Base-by-base conservation (phyloP, 2,888 invertebrate genomes). In the Ctenicera cuprea region DNA sequence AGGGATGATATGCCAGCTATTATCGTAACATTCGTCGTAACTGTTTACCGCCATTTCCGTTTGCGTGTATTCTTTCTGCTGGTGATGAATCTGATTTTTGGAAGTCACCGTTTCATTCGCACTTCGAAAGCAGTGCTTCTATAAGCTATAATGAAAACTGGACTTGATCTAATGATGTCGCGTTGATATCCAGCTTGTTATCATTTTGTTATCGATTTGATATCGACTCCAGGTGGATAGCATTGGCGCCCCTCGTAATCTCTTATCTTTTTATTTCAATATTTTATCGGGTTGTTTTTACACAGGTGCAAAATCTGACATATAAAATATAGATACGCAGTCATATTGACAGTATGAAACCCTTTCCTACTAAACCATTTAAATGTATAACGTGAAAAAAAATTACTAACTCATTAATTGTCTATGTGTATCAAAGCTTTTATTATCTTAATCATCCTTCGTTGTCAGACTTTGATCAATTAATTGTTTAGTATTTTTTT, bases 1-100 rank as follows among this genome's bases (percentile, higher is more conserved):
- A 9, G 93, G 93, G 79, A 92, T 90, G 79, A 92, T 90, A 73
- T 92, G 90, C 93, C 93, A 93, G 82, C 90, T 90, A 80, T 90
- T 89, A 81, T 93, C 93, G 83, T 90, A 90, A 82, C 91, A 92
- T 71, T 90, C 90, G 75, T 90, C 89, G 80, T 92, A 92, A 54
- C 85, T 85, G 82, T 89, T 90, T 66, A 87, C 89, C 86, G 90
- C 89, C 90, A 90, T 91, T 87, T 89, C 89, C 16, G 33, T 14
- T 48, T 2, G 8, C n/a, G 37, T 33, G 2, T 5, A 5, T 33
- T 33, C 9, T 33, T 4, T 8, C 1, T 52, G 18, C 20, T 22
- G 22, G 16, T 20, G 18, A 16, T 38, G 59, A 33, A 20, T 16
- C 20, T 20, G 14, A n/a, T 33, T 33, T 33, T 33, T 33, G 12